Percentiles rank a stretch among this genome's conserved stretches.
Conservation (phyloP, 2,797 vertebrate species). For the Hyperoplus immaculatus region DNA sequence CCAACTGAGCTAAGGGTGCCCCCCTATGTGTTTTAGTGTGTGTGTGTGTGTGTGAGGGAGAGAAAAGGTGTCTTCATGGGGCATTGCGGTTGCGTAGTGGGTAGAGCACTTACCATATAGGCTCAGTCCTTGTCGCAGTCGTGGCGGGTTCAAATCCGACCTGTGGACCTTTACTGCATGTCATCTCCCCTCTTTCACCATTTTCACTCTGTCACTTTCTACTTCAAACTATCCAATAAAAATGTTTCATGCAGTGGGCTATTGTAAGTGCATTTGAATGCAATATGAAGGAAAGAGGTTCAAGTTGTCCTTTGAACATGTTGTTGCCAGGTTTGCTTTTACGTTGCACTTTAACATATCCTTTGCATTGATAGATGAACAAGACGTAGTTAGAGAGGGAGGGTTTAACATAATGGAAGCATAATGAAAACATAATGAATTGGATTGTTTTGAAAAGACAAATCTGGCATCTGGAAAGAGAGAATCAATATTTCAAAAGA, state of each 20-base stretch:
- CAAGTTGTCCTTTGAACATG: not conserved
- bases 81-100: no score
- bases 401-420: not conserved
- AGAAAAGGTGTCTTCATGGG: not conserved
- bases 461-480: conserved; percentile 14
- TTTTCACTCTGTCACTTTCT: no score
- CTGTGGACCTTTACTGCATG: no score
- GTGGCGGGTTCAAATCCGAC: no score
- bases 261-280: conserved; percentile 13
- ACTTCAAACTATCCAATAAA: no score
- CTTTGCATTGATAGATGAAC: not conserved
- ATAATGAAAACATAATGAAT: not conserved
- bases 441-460: conserved; percentile 23
- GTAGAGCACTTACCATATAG: no score
- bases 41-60: not conserved
- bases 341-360: not conserved
- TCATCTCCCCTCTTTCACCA: no score
- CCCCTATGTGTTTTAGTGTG: no score
- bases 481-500: conserved; percentile 38
- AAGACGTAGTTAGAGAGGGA: not conserved
- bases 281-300: not conserved
- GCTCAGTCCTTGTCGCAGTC: no score
- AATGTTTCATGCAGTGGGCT: not conserved
- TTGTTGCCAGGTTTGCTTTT: not conserved
- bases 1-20: no score